Evolutionary conservation across 2,797 vertebrate genomes (phyloP), one percentile per base, ranked within the genome.

Genomic region (Streptopelia turtur): DNA sequence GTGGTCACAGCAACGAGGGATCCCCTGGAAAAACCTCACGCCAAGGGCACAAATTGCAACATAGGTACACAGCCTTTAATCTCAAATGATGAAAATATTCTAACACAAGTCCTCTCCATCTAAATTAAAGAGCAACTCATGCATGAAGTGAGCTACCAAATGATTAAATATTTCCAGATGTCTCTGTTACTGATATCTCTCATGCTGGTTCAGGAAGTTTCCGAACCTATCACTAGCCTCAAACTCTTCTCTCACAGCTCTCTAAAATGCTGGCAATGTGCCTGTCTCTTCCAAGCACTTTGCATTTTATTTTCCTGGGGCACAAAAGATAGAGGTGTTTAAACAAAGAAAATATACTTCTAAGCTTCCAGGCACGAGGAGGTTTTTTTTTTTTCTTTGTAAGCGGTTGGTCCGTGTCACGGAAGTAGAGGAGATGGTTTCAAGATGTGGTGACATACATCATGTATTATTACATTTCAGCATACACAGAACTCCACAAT

Each of bases 341-440:
- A 60, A 84, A 89, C n/a, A 77, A 59, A 85, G 59, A 89, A 93
- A 91, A 65, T 14, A 39, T 3, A 60, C 10, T 53, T 79, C 16
- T 50, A 59, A 55, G 43, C 33, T 65, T 82, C 25, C 28, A 83
- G 71, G 27, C 39, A 70, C 14, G 14, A 14, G n/a, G 28, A 24
- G 5, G 60, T 59, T 49, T 52, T 25, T 14, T 56, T 56, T 28
- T 39, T 49, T 35, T n/a, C 45, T 74, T 60, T 4, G 0, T 30
- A 90, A 88, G 22, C 4, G 8, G 47, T 49, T 75, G 64, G 56
- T 70, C 20, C 53, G 27, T 60, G 35, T 89, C 52, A 74, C 1
- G 5, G 75, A 89, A 70, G 70, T 60, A 33, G 35, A 77, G 56
- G 17, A 90, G 69, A 95, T 56, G 13, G 33, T 65, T 95, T 93